A percentile compares a stretch with the other conserved stretches of the same genome.
Conservation (phyloP, 2,888 invertebrate genomes). For the Agrotis segetum region DNA sequence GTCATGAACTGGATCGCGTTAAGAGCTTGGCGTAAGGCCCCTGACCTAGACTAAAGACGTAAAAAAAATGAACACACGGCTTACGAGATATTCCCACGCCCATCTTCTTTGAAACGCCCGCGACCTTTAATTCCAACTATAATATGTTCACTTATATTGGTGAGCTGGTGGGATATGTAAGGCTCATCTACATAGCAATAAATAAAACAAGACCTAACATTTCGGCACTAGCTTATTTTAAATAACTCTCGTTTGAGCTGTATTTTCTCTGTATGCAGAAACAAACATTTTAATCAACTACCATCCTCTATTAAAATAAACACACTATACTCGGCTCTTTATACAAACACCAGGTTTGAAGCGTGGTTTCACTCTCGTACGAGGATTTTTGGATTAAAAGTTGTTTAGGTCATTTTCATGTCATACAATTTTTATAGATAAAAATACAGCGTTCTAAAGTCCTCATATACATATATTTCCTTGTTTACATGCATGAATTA, state of each 20-base stretch:
- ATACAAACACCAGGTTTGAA: background rate
- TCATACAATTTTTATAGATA: background rate
- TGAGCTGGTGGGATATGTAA: background rate
- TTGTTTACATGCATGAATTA: too few relatives aligned
- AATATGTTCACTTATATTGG: background rate
- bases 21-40: too few relatives aligned
- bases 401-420: background rate
- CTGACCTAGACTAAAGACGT: too few relatives aligned
- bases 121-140: background rate
- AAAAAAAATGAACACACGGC: too few relatives aligned
- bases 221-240: background rate
- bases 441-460: too few relatives aligned
- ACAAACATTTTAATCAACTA: conserved; percentile 12
- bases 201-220: background rate
- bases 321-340: background rate
- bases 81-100: too few relatives aligned
- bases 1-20: too few relatives aligned
- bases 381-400: background rate
- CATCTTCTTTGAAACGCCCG: background rate
- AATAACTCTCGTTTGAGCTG: background rate
- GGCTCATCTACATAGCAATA: background rate
- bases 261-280: conserved; percentile 20
- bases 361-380: too few relatives aligned
- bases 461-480: too few relatives aligned
- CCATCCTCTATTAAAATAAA: background rate